Evolutionary conservation across 2,888 invertebrate genomes (phyloP), one percentile per base, ranked within the genome.

Genomic region (Netelia virgata): DNA sequence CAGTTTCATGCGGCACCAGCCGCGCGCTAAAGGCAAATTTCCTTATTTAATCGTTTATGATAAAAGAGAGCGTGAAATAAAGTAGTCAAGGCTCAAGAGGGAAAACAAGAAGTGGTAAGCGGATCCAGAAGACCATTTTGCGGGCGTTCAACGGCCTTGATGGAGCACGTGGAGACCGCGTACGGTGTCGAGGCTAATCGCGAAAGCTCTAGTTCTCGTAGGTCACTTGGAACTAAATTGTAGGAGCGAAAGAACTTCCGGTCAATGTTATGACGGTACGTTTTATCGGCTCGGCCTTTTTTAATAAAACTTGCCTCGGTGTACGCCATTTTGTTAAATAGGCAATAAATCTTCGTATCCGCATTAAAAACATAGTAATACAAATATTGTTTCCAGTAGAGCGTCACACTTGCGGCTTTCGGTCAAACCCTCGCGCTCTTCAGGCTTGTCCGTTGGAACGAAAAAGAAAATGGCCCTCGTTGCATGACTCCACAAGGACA

Each of bases 221-320:
- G 68, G 66, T 76, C 79, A 79, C 79, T 69, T 50, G 69, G 47
- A 70, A 82, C 82, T 74, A 82, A 84, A 64, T 5, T 82, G 68
- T 78, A 86, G 81, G 83, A 81, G 83, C 75, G 77, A 86, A 83
- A 83, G 86, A 80, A 86, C 83, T 86, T 85, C 81, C 72, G 83
- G 55, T 9, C 59, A 10, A 41, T 73, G 79, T n/a, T n/a, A n/a
- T 84, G 70, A 63, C 63, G 70, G 83, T 68, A 74, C 41, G 69
- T 50, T 50, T 28, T 47, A 47, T 47, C 10, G 3, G 28, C 2
- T 28, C 28, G 28, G 28, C 28, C 3, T 28, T 28, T 28, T 3
- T 28, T 28, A 28, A 28, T 28, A 28, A 28, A 3, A 3, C 3
- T 2, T 28, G 3, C 28, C 28, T 0, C 3, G 28, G 3, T 3